These are phyloP conservation scores for Epinotia nisella DNA, from an alignment of 2,888 invertebrate genomes.

Conservation along the genomic window DNA sequence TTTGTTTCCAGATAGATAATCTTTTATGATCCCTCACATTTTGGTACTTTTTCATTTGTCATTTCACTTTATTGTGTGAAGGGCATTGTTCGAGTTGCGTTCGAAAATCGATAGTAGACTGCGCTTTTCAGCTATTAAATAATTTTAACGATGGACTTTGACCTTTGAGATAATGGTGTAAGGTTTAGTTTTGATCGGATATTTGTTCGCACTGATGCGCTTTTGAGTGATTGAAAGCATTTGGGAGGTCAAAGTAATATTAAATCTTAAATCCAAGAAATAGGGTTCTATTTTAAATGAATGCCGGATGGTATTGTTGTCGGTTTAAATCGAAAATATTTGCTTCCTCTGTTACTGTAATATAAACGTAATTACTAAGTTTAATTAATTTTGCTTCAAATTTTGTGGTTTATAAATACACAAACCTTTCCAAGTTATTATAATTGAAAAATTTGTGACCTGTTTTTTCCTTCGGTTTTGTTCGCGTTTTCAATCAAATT, in stretches of 20 bases:
- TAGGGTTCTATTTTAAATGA: background rate
- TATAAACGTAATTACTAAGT: too few relatives aligned
- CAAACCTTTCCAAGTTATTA: too few relatives aligned
- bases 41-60: slow-evolving; percentile 48
- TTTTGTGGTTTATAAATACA: too few relatives aligned
- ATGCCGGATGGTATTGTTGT: background rate
- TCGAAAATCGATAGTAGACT: slow-evolving; percentile 41
- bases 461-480: too few relatives aligned
- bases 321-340: too few relatives aligned
- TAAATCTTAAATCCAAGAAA: background rate
- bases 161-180: background rate
- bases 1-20: slow-evolving; percentile 48
- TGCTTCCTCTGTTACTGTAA: too few relatives aligned
- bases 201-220: background rate
- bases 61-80: slow-evolving; percentile 39
- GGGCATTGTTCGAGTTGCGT: slow-evolving; percentile 34
- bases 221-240: slow-evolving; percentile 4
- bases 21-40: slow-evolving; percentile 48
- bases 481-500: too few relatives aligned
- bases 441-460: too few relatives aligned
- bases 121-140: slow-evolving; percentile 31
- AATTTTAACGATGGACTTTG: background rate
- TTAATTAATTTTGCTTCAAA: too few relatives aligned
- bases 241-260: background rate
- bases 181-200: background rate